Evolutionary conservation across 2,113 vertebrate species (phyloP).

Genomic region (Cottus gobio): DNA sequence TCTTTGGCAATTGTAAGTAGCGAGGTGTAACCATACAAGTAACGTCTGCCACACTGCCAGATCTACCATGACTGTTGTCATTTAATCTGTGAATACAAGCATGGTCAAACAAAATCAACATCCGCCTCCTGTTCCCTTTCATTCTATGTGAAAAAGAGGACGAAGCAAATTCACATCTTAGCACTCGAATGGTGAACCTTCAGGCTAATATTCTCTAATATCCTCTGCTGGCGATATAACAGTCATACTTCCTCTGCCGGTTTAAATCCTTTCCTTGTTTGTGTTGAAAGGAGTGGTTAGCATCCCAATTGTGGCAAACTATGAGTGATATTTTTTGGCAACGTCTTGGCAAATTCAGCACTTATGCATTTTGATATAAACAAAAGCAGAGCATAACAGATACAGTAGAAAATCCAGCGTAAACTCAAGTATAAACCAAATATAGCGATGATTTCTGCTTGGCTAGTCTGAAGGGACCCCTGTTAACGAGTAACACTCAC

Average conservation of each 20-base stretch:
- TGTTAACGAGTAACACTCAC: slow-evolving; percentile 73
- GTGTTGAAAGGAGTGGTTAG: not conserved
- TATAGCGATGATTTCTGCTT: not conserved
- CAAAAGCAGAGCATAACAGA: not conserved
- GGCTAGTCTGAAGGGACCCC: not conserved
- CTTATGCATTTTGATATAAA: not conserved
- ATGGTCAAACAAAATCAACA: not conserved
- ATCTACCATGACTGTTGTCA: not conserved
- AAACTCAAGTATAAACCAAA: not conserved
- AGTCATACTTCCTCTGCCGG: not conserved
- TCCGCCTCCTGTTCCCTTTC: not conserved
- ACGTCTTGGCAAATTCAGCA: not conserved
- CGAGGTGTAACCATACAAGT: not conserved
- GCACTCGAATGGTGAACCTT: not conserved
- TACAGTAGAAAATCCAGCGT: not conserved
- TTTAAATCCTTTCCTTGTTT: not conserved
- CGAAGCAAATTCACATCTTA: not conserved
- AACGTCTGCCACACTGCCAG: not conserved
- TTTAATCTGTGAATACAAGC: slow-evolving; percentile 1
- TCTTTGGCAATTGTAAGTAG: not conserved
- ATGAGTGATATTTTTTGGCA: not conserved
- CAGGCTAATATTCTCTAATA: not conserved
- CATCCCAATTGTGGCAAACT: not conserved
- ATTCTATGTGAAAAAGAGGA: not conserved
- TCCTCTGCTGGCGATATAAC: not conserved